Percentiles rank a stretch among this genome's conserved stretches.
These are phyloP conservation scores for Hyperoplus lanceolatus DNA, from an alignment of 2,797 vertebrate genomes.

Conservation along the genomic window DNA sequence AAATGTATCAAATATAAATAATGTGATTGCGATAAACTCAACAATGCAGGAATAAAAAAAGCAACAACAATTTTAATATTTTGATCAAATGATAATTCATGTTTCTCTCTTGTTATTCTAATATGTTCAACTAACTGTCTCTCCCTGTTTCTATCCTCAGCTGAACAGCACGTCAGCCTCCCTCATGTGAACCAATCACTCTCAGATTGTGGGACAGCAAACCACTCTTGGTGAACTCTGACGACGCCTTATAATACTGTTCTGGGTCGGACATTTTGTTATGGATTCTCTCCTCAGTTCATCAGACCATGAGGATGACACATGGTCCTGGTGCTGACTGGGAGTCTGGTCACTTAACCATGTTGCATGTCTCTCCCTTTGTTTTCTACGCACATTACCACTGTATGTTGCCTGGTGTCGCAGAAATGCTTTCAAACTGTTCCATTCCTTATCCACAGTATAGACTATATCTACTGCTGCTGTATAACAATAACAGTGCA, in stretches of 20 bases:
- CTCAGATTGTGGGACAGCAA: slow-evolving; percentile 17
- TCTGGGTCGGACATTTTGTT: slow-evolving; percentile 15
- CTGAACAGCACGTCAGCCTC: slow-evolving; percentile 14
- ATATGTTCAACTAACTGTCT: not conserved
- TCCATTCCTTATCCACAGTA: too few relatives aligned
- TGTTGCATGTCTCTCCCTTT: slow-evolving; percentile 42
- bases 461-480: not conserved
- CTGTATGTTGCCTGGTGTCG: slow-evolving; percentile 17
- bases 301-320: slow-evolving; percentile 16
- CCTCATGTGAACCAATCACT: slow-evolving; percentile 14
- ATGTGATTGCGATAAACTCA: not conserved
- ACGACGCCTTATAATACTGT: not conserved
- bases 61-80: not conserved
- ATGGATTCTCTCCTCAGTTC: slow-evolving; percentile 24
- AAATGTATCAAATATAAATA: not conserved
- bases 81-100: not conserved
- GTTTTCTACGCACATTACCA: slow-evolving; percentile 27
- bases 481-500: not conserved
- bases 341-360: slow-evolving; percentile 22
- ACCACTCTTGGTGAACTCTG: slow-evolving; percentile 11
- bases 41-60: not conserved
- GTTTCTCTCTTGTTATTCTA: not conserved
- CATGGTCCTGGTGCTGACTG: slow-evolving; percentile 25
- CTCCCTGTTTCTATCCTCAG: slow-evolving; percentile 7
- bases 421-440: not conserved